Conservation (phyloP, 2,888 invertebrate species). For the Tetanocera ferruginea region DNA sequence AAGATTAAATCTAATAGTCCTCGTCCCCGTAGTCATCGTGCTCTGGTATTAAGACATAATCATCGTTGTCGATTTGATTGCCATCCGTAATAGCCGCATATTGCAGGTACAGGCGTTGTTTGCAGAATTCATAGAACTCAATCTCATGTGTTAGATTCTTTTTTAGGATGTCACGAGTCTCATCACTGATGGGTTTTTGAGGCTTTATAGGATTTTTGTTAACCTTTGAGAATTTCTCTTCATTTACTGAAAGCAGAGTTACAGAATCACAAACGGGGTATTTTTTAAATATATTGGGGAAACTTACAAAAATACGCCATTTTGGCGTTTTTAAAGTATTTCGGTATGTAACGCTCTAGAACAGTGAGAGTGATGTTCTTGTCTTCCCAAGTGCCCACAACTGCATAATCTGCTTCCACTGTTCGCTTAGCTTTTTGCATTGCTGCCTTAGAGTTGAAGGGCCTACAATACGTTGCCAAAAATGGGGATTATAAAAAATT, state of each 20-base stretch:
- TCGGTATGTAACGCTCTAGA: conserved; percentile 85
- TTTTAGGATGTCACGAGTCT: conserved; percentile 84
- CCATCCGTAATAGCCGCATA: conserved; percentile 76
- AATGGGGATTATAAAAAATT: not conserved
- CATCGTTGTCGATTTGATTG: conserved; percentile 56
- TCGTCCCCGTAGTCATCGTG: conserved; percentile 42
- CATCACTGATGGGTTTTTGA: conserved; percentile 72
- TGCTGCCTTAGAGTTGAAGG: conserved; percentile 86
- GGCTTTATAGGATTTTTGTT: conserved; percentile 78
- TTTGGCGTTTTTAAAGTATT: conserved; percentile 84
- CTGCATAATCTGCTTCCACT: conserved; percentile 88
- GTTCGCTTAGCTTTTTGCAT: conserved; percentile 86
- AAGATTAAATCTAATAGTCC: not conserved
- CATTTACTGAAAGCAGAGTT: conserved; percentile 56
- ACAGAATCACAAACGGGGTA: not conserved
- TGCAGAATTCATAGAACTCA: conserved; percentile 92
- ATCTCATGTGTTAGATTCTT: conserved; percentile 89
- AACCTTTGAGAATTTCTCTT: conserved; percentile 71
- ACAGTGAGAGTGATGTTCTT: conserved; percentile 87
- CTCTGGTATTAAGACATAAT: conserved; percentile 63
- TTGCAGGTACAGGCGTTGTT: conserved; percentile 85
- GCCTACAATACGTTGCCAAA: conserved; percentile 71
- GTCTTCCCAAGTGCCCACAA: conserved; percentile 90
- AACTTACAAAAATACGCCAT: conserved; percentile 82
- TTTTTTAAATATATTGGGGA: not conserved